Evolutionary conservation across 2,888 invertebrate species (phyloP).

Genomic region (Perdita meconis): DNA sequence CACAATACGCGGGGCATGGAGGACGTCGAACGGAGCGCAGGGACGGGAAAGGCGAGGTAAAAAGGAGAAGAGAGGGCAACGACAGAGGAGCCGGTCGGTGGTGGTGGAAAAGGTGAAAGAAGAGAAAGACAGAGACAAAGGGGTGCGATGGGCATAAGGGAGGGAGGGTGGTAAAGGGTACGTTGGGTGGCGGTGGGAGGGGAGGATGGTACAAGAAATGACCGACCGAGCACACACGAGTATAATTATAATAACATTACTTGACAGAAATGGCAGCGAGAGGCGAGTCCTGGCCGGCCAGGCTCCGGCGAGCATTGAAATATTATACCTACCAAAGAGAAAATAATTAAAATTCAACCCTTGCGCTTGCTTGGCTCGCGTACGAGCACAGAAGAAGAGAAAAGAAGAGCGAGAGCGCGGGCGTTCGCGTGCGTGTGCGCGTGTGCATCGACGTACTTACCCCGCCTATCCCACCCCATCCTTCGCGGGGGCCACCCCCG

Average conservation of each 20-base stretch:
- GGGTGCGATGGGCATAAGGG: slow-evolving; percentile 55
- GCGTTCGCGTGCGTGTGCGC: slow-evolving; percentile 32
- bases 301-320: slow-evolving; percentile 83
- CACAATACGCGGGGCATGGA: slow-evolving; percentile 71
- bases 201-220: slow-evolving; percentile 80
- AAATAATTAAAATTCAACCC: slow-evolving; percentile 85
- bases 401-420: slow-evolving; percentile 16
- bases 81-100: slow-evolving; percentile 44
- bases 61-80: slow-evolving; percentile 57
- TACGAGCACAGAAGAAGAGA: slow-evolving; percentile 57
- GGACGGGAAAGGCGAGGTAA: slow-evolving; percentile 47
- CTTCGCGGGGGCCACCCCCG: slow-evolving; percentile 44
- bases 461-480: slow-evolving; percentile 55
- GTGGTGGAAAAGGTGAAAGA: slow-evolving; percentile 60
- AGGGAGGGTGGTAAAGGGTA: too few species aligned
- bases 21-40: slow-evolving; percentile 59
- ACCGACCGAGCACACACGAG: slow-evolving; percentile 78
- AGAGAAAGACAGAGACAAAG: slow-evolving; percentile 64
- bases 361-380: slow-evolving; percentile 78
- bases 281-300: slow-evolving; percentile 77
- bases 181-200: too few species aligned
- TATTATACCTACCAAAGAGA: slow-evolving; percentile 84
- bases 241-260: slow-evolving; percentile 85
- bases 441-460: slow-evolving; percentile 53
- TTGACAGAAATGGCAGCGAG: slow-evolving; percentile 82